Evolutionary conservation across 2,797 vertebrate species (phyloP).

Genomic region (Tenualosa thibaudeaui): DNA sequence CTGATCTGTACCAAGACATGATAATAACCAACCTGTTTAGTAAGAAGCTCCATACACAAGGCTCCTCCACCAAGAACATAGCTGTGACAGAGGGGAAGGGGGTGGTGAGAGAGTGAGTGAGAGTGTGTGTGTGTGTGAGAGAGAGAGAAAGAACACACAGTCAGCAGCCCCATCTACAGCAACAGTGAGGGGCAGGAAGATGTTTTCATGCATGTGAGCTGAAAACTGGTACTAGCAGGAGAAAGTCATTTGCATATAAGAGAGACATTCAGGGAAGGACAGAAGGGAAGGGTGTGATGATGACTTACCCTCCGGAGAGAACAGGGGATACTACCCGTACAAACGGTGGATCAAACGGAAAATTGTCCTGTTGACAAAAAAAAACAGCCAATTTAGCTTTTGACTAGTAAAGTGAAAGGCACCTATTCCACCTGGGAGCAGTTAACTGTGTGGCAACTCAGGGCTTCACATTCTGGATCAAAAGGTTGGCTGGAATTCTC

Average conservation of each 20-base stretch:
- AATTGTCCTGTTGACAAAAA: constrained; percentile 86
- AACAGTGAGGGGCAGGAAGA: not conserved
- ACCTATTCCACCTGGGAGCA: not conserved
- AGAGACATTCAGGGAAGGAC: too few relatives aligned
- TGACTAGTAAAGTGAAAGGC: not conserved
- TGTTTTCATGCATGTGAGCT: not conserved
- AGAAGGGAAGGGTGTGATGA: not conserved
- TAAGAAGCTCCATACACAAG: constrained; percentile 98
- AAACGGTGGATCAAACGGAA: constrained; percentile 97
- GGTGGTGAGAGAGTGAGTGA: not conserved
- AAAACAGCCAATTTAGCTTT: not conserved
- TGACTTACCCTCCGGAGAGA: constrained; percentile 94
- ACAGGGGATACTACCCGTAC: constrained; percentile 96
- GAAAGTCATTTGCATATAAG: too few relatives aligned
- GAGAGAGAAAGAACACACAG: too few relatives aligned
- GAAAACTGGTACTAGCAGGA: not conserved
- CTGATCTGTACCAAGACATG: not conserved
- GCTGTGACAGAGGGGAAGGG: constrained; percentile 59
- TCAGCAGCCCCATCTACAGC: too few relatives aligned
- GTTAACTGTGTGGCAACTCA: not conserved
- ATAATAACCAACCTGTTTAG: constrained; percentile 87
- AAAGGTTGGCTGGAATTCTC: too few relatives aligned
- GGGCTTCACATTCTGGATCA: not conserved
- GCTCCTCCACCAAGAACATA: constrained; percentile 97
- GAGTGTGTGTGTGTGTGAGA: too few relatives aligned